Evolutionary conservation across 1,140 invertebrate species (phyloP), one percentile per base, ranked within the genome.

Genomic region (Ceratosolen fusciceps): DNA sequence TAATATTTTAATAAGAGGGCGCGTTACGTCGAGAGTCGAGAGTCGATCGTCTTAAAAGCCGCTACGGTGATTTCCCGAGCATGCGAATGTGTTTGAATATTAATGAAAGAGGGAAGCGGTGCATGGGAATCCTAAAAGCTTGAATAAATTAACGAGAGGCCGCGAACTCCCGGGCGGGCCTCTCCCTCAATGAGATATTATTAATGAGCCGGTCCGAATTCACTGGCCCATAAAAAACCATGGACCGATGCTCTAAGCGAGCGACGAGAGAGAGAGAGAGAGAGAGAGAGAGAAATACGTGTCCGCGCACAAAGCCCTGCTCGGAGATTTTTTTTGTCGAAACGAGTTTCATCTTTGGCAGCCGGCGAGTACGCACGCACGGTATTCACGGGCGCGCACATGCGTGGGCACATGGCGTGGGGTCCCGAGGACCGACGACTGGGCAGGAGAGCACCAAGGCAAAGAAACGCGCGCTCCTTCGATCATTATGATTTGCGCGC

Each of bases 331-430:
- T 37, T 65, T 65, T 65, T 10, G 60, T 65, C n/a, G 39, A 70
- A 70, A 70, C 67, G 67, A 70, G 67, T 70, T 70, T 70, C 67
- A 70, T 70, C 65, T 67, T 70, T 24, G 37, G 67, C 67, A 70
- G 49, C 67, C 39, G n/a, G 24, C 62, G 34, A 4, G 39, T 16
- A 19, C 29, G 39, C 39, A 12, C 39, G 39, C 39, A 43, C 39
- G 39, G 39, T 12, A 5, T n/a, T n/a, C 12, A 43, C 12, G 12
- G 39, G 39, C 39, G 39, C 39, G 12, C 5, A 43, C 39, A n/a
- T n/a, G n/a, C n/a, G n/a, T n/a, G n/a, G n/a, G n/a, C n/a, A n/a
- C n/a, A n/a, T n/a, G n/a, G n/a, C n/a, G n/a, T n/a, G n/a, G n/a
- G n/a, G n/a, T n/a, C n/a, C n/a, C n/a, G n/a, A n/a, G n/a, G n/a